Evolutionary conservation across 2,113 vertebrate genomes (phyloP).

Genomic region (Symphodus melops): DNA sequence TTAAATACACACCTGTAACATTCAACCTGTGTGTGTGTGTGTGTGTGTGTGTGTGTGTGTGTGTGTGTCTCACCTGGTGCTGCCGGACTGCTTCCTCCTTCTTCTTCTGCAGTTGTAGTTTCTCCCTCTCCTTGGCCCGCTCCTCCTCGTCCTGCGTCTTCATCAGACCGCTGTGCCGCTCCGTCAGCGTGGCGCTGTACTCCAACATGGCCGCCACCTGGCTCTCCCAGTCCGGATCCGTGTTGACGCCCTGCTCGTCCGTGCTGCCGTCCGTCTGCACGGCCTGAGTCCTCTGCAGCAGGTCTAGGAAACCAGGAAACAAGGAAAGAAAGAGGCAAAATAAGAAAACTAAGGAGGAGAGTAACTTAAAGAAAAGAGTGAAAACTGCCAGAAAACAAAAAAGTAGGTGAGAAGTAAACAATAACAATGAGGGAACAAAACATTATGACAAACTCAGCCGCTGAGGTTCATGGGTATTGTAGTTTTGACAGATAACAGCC

Average conservation of each 20-base stretch:
- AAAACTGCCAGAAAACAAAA: background rate
- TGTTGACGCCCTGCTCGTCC: conserved; percentile 36
- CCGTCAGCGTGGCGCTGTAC: conserved; percentile 8
- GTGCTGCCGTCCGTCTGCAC: conserved; percentile 52
- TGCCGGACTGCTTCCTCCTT: conserved; percentile 50
- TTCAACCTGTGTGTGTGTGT: background rate
- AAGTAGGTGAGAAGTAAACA: no score
- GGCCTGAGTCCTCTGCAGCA: conserved; percentile 18
- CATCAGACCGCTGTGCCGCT: conserved; percentile 10
- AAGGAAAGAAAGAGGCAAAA: background rate
- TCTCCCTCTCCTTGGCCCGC: conserved; percentile 17
- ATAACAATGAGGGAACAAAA: no score
- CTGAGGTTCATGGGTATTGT: conserved; percentile 3
- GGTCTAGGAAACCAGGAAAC: conserved; percentile 27
- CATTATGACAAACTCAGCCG: no score
- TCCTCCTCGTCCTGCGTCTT: conserved; percentile 47
- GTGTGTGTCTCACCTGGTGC: conserved; percentile 53
- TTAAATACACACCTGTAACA: background rate
- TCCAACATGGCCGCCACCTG: conserved; percentile 45
- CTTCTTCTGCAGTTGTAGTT: conserved; percentile 56
- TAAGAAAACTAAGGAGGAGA: background rate
- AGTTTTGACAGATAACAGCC: background rate
- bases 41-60: conserved; percentile 3
- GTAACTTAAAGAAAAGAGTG: background rate
- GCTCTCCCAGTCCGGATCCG: conserved; percentile 64